These are phyloP conservation scores for Mandrillus leucophaeus DNA, from an alignment of 2,113 vertebrate species.

Conservation along the genomic window DNA sequence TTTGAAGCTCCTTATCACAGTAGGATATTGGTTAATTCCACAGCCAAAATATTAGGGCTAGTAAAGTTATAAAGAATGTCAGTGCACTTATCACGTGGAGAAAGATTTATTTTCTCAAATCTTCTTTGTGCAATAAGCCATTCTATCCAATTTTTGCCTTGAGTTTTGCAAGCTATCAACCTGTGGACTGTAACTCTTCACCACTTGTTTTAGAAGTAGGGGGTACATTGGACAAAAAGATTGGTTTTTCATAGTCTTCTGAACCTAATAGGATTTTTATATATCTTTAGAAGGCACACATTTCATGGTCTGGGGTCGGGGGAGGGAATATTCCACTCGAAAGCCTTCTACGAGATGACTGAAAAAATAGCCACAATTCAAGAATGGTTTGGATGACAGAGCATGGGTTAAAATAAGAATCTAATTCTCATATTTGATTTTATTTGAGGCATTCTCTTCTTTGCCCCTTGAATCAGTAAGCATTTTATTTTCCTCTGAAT, in stretches of 20 bases:
- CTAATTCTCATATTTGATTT: constrained; percentile 12
- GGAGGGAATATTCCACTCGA: background rate
- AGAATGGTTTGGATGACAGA: constrained; percentile 12
- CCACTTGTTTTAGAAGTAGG: background rate
- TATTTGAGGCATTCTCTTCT: background rate
- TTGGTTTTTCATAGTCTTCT: constrained; percentile 27
- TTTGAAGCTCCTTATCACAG: background rate
- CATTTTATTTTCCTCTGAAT: background rate
- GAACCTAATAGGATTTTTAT: background rate
- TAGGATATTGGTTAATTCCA: constrained; percentile 51
- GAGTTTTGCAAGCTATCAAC: background rate
- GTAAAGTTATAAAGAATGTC: background rate
- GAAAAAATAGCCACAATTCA: constrained; percentile 10
- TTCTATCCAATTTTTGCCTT: background rate
- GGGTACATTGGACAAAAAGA: background rate
- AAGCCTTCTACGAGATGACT: constrained; percentile 7
- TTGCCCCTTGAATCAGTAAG: background rate
- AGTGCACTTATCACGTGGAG: background rate
- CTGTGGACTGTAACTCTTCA: background rate
- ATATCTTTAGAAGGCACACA: background rate
- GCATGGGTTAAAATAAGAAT: background rate
- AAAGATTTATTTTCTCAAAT: constrained; percentile 42
- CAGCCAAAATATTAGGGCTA: background rate
- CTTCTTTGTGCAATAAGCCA: constrained; percentile 1
- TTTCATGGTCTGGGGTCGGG: background rate